These are phyloP conservation scores for Sinocyclocheilus grahami DNA, from an alignment of 2,113 vertebrate genomes.

Conservation along the genomic window DNA sequence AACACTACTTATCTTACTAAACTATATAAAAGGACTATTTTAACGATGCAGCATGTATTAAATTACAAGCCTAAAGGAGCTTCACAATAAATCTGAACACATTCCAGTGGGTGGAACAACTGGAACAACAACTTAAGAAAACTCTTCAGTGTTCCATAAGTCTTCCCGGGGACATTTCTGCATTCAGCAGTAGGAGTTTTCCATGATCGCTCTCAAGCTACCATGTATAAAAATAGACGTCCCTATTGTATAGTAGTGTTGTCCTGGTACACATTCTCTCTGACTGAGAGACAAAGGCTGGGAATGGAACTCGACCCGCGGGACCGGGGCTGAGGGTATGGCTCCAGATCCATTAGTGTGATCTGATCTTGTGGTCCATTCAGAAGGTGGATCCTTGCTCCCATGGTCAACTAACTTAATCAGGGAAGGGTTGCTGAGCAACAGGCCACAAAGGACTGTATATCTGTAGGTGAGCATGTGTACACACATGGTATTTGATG, in stretches of 20 bases:
- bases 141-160: neutral
- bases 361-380: slow-evolving; percentile 54
- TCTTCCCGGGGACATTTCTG: neutral
- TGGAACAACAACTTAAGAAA: slow-evolving; percentile 5
- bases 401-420: slow-evolving; percentile 76
- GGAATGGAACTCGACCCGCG: slow-evolving; percentile 47
- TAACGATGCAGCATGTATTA: neutral
- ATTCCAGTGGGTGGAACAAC: slow-evolving; percentile 1
- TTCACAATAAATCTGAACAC: slow-evolving; percentile 16
- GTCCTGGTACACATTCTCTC: slow-evolving; percentile 26
- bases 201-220: slow-evolving; percentile 28
- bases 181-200: slow-evolving; percentile 17
- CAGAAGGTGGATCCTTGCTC: slow-evolving; percentile 65
- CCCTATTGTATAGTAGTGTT: slow-evolving; percentile 43
- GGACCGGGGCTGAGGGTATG: slow-evolving; percentile 51
- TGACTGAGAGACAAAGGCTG: slow-evolving; percentile 41
- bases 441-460: slow-evolving; percentile 74
- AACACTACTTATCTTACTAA: neutral
- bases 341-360: slow-evolving; percentile 56
- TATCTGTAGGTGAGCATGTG: slow-evolving; percentile 58
- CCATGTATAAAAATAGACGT: slow-evolving; percentile 27
- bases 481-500: slow-evolving; percentile 48
- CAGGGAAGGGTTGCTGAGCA: slow-evolving; percentile 81
- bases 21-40: slow-evolving; percentile 15
- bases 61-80: neutral